Base-by-base conservation (phyloP, 1,140 invertebrate species). In the Brachionus sp. region DNA sequence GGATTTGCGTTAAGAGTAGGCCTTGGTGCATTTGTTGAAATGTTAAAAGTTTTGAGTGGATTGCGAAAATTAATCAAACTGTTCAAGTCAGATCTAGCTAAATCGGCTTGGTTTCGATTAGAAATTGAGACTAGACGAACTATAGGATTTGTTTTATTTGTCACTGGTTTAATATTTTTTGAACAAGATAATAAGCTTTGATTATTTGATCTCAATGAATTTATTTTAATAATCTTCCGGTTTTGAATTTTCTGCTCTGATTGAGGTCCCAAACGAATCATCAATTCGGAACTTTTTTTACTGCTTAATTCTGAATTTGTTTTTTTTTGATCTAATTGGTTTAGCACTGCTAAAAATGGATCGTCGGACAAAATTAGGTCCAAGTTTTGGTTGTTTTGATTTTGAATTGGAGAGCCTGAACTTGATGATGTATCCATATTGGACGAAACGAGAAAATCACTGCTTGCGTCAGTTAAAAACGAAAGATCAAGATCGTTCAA, bases 21-120 rank as follows among this genome's bases (percentile, higher is more conserved):
- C n/a, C n/a, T 35, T 70, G 70, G 23, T 13, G 39, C 7, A 35
- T 68, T 68, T 16, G n/a, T 25, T 25, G 70, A 25, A 19, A 23
- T 42, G 44, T 13, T 46, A 44, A 57, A 57, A 57, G 37, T 44
- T 46, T 75, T 75, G 23, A 46, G 19, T 10, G 16, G 39, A 75
- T 75, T 75, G n/a, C 70, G 39, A 46, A 75, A 75, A 46, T 75
- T 75, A 25, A 75, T 75, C 12, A 75, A 39, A 75, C 44, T 75
- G 25, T 50, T 75, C 39, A 75, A 29, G 25, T 75, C 70, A 5
- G 39, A 44, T 12, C 44, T 6, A 16, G 37, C 5, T 29, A 7
- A 12, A 10, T 75, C 39, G 25, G 9, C 12, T 75, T 75, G 44
- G 29, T 44, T 44, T n/a, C 13, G 70, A 50, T 29, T 75, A 5